A percentile compares a stretch with the other conserved stretches of the same genome.
These are phyloP conservation scores for Hippocampus guttulatus DNA, from an alignment of 2,113 vertebrate species.

Conservation along the genomic window DNA sequence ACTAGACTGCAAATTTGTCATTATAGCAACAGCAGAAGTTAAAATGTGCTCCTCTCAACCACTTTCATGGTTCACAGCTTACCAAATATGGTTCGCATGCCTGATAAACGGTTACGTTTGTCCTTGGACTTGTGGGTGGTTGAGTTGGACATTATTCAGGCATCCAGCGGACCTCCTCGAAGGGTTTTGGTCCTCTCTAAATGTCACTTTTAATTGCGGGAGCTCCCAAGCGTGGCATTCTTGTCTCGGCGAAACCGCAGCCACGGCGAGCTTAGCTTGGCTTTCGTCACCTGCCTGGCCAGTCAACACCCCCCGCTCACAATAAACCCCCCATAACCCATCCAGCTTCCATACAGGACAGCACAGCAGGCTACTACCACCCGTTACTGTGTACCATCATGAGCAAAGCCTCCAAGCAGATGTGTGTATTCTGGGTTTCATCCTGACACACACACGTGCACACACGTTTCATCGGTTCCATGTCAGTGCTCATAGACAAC, in stretches of 20 bases:
- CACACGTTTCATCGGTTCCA: slow-evolving; percentile 32
- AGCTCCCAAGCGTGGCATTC: slow-evolving; percentile 30
- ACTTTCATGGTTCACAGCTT: too few species aligned
- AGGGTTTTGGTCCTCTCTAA: slow-evolving; percentile 4
- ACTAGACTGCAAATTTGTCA: too few species aligned
- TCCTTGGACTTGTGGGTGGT: neutral
- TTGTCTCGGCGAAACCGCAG: slow-evolving; percentile 26
- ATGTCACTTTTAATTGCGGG: slow-evolving; percentile 39
- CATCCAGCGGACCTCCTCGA: neutral
- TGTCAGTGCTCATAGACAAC: slow-evolving; percentile 45
- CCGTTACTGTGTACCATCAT: slow-evolving; percentile 8
- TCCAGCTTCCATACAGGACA: slow-evolving; percentile 1
- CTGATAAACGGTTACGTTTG: neutral
- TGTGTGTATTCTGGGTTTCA: slow-evolving; percentile 36
- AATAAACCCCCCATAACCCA: slow-evolving; percentile 13
- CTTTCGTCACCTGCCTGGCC: slow-evolving; percentile 31
- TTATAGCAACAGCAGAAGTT: too few species aligned
- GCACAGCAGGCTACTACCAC: neutral
- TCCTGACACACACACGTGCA: slow-evolving; percentile 18
- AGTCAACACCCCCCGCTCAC: slow-evolving; percentile 1
- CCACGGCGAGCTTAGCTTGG: slow-evolving; percentile 5
- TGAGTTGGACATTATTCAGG: neutral
- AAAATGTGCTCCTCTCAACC: too few species aligned
- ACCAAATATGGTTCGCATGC: neutral
- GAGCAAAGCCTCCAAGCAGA: slow-evolving; percentile 15